A percentile compares a stretch with the other conserved stretches of the same genome.
Conservation (phyloP, 30 jellyfish, hydroid and myxozoan species). For the Pelagia noctiluca region DNA sequence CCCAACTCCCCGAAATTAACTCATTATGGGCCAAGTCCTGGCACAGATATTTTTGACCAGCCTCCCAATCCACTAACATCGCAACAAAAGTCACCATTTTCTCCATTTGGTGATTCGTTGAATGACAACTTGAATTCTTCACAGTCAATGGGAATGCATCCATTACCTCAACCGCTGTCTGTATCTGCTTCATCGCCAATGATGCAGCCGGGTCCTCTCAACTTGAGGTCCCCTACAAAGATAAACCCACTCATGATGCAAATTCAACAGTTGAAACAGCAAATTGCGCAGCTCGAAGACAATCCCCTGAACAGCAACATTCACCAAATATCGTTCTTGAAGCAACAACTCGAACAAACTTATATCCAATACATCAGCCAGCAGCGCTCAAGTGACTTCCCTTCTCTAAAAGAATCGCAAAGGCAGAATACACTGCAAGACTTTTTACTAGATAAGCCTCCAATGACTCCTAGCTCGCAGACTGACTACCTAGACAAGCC, state of each 20-base stretch:
- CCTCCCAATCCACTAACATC: conserved; percentile 67
- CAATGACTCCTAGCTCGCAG: conserved; percentile 73
- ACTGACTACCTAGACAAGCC: conserved; percentile 60
- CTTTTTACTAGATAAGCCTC: conserved; percentile 63
- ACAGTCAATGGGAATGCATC: conserved; percentile 49
- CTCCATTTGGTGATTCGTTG: conserved; percentile 61
- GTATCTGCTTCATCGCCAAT: conserved; percentile 53
- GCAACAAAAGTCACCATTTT: conserved; percentile 66
- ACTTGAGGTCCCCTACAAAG: conserved; percentile 66
- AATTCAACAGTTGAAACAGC: conserved; percentile 72
- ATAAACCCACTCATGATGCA: conserved; percentile 62
- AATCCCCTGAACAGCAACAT: conserved; percentile 50
- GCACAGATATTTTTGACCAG: conserved; percentile 79
- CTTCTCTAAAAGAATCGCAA: conserved; percentile 33
- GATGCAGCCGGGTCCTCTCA: conserved; percentile 44
- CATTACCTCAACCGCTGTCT: conserved; percentile 56
- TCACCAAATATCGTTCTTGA: conserved; percentile 41
- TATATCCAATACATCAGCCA: conserved; percentile 62
- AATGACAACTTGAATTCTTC: conserved; percentile 43
- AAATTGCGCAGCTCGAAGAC: conserved; percentile 59
- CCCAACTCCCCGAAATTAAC: conserved; percentile 93
- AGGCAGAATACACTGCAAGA: conserved; percentile 49
- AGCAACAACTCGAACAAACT: conserved; percentile 59
- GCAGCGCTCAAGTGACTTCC: conserved; percentile 51
- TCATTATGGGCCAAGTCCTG: conserved; percentile 94